phyloP scores from a whole-genome alignment of 2,797 vertebrate species.

The Pipistrellus nathusii region DNA sequence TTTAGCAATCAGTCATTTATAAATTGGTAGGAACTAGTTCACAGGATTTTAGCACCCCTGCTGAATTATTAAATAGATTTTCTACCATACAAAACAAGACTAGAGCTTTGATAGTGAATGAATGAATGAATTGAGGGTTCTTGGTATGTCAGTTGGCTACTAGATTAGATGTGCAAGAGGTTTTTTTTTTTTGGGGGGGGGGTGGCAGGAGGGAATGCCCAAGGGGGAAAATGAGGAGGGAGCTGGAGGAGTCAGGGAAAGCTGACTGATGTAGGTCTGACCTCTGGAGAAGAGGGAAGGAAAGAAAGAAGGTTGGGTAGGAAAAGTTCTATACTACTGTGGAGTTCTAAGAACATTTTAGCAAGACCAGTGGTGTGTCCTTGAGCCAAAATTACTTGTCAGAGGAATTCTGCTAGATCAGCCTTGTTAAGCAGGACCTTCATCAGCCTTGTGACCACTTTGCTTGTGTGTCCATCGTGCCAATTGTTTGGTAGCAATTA shows the following conservation, averaged over 20 bases:
- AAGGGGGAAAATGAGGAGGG: neutral
- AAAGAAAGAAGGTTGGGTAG: neutral
- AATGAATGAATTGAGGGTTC: neutral
- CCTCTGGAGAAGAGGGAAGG: neutral
- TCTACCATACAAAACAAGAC: neutral
- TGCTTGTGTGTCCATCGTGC: neutral
- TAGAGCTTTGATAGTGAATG: neutral
- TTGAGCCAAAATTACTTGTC: neutral
- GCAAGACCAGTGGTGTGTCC: neutral
- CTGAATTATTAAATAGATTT: conserved; percentile 24
- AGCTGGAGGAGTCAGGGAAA: neutral
- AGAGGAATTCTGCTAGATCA: neutral
- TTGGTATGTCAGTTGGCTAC: neutral
- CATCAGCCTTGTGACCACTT: neutral
- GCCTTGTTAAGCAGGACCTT: neutral
- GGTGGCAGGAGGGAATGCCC: neutral
- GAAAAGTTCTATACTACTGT: neutral
- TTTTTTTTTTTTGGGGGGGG: neutral
- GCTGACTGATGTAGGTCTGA: neutral
- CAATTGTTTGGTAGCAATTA: neutral
- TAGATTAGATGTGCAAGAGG: neutral
- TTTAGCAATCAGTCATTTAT: neutral
- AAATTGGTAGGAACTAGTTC: neutral
- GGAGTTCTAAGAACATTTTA: neutral
- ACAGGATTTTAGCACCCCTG: neutral